Conservation (phyloP, 2,888 invertebrate genomes). For the Thera britannica region DNA sequence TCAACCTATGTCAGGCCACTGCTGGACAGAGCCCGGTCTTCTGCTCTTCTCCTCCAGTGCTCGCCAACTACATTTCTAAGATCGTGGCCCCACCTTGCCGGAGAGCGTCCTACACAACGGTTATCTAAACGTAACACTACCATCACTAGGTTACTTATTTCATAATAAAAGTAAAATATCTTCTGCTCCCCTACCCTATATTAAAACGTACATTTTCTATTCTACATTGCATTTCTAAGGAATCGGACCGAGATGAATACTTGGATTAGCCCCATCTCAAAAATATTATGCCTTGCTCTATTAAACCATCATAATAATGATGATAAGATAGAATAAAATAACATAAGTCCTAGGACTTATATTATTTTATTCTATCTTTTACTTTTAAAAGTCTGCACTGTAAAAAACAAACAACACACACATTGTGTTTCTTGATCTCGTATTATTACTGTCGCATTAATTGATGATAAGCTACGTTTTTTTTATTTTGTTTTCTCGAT, state of each 20-base stretch:
- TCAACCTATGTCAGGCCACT: too few relatives aligned
- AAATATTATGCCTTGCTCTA: conserved; percentile 24
- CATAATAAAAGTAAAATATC: too few relatives aligned
- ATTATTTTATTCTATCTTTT: conserved; percentile 19
- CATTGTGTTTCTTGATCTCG: conserved; percentile 15
- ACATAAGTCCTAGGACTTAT: conserved; percentile 3
- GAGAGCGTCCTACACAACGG: too few relatives aligned
- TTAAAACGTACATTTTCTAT: not conserved
- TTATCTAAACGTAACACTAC: too few relatives aligned
- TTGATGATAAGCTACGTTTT: conserved; percentile 8
- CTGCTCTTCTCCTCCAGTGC: too few relatives aligned
- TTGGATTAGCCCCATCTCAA: conserved; percentile 16
- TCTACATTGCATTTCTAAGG: conserved; percentile 16
- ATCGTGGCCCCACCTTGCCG: too few relatives aligned
- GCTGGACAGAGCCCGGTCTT: too few relatives aligned
- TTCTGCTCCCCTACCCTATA: too few relatives aligned
- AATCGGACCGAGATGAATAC: conserved; percentile 6
- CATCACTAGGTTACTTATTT: too few relatives aligned
- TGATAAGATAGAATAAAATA: too few relatives aligned
- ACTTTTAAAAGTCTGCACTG: conserved; percentile 2
- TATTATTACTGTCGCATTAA: conserved; percentile 8
- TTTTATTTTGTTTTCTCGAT: too few relatives aligned
- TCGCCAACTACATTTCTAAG: too few relatives aligned
- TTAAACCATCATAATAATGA: conserved; percentile 25
- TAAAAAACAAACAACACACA: conserved; percentile 11